A percentile compares a stretch with the other conserved stretches of the same genome.
Evolutionary conservation across 2,797 vertebrate species (phyloP).

Genomic region (Salmo trutta): DNA sequence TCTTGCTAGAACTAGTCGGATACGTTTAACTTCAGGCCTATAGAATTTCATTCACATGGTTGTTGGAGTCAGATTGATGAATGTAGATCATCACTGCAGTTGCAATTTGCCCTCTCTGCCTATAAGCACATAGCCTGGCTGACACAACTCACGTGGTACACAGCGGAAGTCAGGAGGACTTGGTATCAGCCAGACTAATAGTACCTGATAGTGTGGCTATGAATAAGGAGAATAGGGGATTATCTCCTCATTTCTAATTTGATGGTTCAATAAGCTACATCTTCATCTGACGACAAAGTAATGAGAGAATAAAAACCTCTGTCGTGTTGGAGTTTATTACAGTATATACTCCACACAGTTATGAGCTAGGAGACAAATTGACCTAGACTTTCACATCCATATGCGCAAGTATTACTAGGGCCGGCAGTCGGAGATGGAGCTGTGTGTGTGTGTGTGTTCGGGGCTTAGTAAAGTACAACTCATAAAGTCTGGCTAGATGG

Average conservation of each 20-base stretch:
- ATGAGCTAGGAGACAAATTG: neutral
- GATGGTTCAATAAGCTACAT: conserved; percentile 22
- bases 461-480: neutral
- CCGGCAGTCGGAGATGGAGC: neutral
- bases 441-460: neutral
- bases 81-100: too few species aligned
- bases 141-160: too few species aligned
- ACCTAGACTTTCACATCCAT: neutral
- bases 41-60: too few species aligned
- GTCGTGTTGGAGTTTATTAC: conserved; percentile 30
- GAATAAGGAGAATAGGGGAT: neutral
- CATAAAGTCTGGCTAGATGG: neutral
- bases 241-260: conserved; percentile 17
- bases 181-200: too few species aligned
- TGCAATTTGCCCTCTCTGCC: too few species aligned
- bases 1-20: too few species aligned
- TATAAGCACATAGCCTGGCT: too few species aligned
- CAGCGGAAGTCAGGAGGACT: too few species aligned
- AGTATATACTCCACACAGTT: conserved; percentile 14
- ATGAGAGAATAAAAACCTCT: conserved; percentile 17
- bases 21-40: too few species aligned
- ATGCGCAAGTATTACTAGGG: neutral
- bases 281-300: neutral
- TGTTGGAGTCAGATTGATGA: too few species aligned
- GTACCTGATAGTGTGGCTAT: conserved; percentile 1